These are phyloP conservation scores for Onthophagus sagittarius DNA, from an alignment of 2,888 invertebrate genomes.

Conservation along the genomic window DNA sequence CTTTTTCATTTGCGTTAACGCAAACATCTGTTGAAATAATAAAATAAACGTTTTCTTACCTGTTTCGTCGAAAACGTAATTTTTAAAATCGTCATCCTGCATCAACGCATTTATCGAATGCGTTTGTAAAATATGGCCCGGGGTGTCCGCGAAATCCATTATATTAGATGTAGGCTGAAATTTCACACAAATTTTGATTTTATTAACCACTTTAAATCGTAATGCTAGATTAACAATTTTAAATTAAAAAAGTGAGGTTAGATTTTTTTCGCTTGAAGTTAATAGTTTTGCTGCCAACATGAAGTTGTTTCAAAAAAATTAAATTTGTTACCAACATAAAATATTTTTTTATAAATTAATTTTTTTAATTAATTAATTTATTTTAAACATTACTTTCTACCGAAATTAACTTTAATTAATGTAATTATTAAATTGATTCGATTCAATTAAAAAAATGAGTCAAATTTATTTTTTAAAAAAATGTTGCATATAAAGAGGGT, in stretches of 20 bases:
- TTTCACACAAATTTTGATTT: no score
- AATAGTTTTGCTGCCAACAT: no score
- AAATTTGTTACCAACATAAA: no score
- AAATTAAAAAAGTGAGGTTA: no score
- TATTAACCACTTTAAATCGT: neutral
- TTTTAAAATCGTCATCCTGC: constrained; percentile 32
- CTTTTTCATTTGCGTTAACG: neutral
- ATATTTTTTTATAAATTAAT: no score
- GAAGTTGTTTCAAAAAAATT: no score
- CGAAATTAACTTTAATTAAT: no score
- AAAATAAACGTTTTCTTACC: constrained; percentile 6
- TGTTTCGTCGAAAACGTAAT: neutral
- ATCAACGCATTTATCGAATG: constrained; percentile 55
- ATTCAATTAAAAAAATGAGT: neutral
- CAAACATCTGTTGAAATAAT: neutral
- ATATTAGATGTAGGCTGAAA: neutral
- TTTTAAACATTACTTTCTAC: no score
- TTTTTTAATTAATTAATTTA: no score
- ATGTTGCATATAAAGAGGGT: neutral
- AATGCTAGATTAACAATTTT: no score
- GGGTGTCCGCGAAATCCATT: constrained; percentile 7
- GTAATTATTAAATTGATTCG: no score
- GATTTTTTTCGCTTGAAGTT: no score
- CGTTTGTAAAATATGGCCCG: constrained; percentile 49
- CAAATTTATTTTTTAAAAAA: neutral